Evolutionary conservation across 2,888 invertebrate genomes (phyloP), one percentile per base, ranked within the genome.

Genomic region (Cataglyphis cursor): DNA sequence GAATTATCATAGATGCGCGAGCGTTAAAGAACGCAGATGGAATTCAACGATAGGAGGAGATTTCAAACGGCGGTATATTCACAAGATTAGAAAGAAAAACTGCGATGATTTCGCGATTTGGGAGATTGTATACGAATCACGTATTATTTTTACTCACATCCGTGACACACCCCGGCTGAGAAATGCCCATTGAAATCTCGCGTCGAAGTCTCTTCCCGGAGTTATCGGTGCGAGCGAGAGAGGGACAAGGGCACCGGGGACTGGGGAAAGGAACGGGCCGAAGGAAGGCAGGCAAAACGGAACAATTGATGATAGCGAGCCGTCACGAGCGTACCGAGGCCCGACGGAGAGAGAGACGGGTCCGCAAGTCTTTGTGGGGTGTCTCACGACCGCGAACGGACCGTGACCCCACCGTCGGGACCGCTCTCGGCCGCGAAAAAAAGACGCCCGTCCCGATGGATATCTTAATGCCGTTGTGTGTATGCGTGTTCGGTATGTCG

Each of bases 291-390:
- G n/a, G 51, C 85, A 86, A 91, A 88, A 90, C 88, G 89, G 91
- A 92, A 93, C 92, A 92, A 93, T 93, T 91, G 92, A 92, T 91
- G 92, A 93, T 92, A 92, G 93, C 90, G 86, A 88, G 89, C 90
- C 91, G 89, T 92, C 91, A 91, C 88, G 90, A 91, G 85, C 81
- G 81, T 70, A 85, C 81, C 80, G 59, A 62, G 74, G 64, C 31
- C 38, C 80, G 86, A 86, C 62, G 82, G 85, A 65, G 75, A 87
- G 84, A 35, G 8, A 35, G 74, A 87, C 85, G 84, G 82, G 80
- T 81, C 80, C 85, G 84, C 66, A 41, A n/a, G 82, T 72, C 88
- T 90, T 91, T 89, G 87, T 88, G 89, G 90, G 90, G 90, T 90
- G 91, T 91, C 92, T 90, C 89, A 87, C 87, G 91, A 90, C 85